Evolutionary conservation across 2,113 vertebrate species (phyloP).

Genomic region (Thermophis baileyi): DNA sequence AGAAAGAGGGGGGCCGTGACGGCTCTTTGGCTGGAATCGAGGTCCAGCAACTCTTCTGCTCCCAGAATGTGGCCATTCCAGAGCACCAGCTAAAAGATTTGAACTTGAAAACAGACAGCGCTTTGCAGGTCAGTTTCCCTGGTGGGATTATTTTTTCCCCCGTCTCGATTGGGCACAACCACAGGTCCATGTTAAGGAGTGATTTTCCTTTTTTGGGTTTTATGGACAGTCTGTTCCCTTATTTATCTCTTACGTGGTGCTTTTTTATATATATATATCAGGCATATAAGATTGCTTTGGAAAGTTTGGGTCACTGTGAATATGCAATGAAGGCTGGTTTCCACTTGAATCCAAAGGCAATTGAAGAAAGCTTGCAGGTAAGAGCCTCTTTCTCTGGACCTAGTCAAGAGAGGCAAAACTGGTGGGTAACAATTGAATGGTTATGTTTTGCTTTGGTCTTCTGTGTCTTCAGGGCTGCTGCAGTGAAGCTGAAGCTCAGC

Average conservation of each 20-base stretch:
- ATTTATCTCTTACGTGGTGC: constrained; percentile 5
- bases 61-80: constrained; percentile 88
- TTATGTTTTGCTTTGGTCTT: not conserved
- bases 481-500: constrained; percentile 94
- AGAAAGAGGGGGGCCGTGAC: constrained; percentile 88
- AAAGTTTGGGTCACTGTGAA: constrained; percentile 95
- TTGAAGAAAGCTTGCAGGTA: constrained; percentile 94
- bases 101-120: constrained; percentile 92
- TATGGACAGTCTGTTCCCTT: too few relatives aligned
- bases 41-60: constrained; percentile 98
- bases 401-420: not conserved
- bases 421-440: not conserved
- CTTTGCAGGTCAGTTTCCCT: constrained; percentile 83
- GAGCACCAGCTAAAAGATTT: constrained; percentile 97
- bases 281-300: constrained; percentile 92
- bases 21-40: constrained; percentile 93
- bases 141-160: not conserved
- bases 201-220: not conserved
- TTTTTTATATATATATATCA: constrained; percentile 54
- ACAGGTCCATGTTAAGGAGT: not conserved
- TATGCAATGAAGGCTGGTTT: constrained; percentile 96
- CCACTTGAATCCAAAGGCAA: constrained; percentile 93
- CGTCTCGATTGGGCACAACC: not conserved
- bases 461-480: constrained; percentile 83
- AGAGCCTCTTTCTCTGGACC: not conserved